Conservation (phyloP, 2,797 vertebrate genomes). For the Rhinoraja longicauda region DNA sequence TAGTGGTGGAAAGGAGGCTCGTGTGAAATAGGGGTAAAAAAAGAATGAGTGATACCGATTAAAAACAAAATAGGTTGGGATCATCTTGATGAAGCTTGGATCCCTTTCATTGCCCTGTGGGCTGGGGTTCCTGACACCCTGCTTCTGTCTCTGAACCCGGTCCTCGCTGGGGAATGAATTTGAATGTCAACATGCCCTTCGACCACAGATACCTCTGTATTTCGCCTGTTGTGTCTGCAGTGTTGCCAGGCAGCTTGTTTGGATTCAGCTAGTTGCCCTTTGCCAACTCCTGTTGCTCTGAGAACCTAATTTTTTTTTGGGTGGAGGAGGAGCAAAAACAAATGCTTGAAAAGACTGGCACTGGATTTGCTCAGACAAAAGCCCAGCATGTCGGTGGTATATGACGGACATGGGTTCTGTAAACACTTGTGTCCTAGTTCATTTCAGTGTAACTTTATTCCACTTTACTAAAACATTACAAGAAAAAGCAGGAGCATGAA, state of each 20-base stretch:
- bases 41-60: not conserved
- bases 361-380: not conserved
- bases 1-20: not conserved
- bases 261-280: too few species aligned
- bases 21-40: not conserved
- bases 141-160: not conserved
- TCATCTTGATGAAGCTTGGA: not conserved
- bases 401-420: not conserved
- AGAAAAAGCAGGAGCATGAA: not conserved
- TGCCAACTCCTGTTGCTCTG: not conserved
- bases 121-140: not conserved
- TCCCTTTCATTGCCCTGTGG: not conserved
- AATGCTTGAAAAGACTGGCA: not conserved
- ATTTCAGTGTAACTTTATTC: not conserved
- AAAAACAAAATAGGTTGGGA: not conserved
- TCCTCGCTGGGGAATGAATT: not conserved
- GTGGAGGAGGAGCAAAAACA: not conserved
- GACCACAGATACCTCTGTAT: not conserved
- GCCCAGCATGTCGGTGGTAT: not conserved
- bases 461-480: not conserved
- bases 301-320: not conserved
- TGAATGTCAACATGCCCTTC: not conserved
- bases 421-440: not conserved
- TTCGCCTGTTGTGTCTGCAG: not conserved
- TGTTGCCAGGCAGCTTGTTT: not conserved